Conservation (phyloP, 2,797 vertebrate genomes). For the Leptoclinus maculatus region DNA sequence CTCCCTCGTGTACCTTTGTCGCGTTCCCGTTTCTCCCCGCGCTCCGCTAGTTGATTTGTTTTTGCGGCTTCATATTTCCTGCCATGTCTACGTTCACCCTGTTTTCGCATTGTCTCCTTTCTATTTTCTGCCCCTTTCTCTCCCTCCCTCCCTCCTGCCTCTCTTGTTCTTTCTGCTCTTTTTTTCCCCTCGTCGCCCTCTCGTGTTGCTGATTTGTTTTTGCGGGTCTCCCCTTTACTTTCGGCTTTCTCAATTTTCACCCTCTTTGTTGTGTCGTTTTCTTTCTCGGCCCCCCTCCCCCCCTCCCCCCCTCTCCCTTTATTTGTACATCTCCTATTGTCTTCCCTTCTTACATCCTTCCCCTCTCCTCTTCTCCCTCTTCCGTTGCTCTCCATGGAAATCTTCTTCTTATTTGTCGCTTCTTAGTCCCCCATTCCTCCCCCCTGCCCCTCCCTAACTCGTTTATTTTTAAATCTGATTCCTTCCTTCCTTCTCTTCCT, state of each 20-base stretch:
- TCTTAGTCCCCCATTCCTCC: conserved; percentile 38
- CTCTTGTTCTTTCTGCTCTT: conserved; percentile 12
- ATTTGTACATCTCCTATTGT: conserved; percentile 37
- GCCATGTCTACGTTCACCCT: conserved; percentile 42
- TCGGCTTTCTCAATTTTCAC: conserved; percentile 29
- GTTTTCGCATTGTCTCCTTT: conserved; percentile 7
- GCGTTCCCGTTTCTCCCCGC: conserved; percentile 13
- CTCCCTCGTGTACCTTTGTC: conserved; percentile 29
- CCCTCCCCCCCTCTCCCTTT: conserved; percentile 16
- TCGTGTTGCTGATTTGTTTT: conserved; percentile 38
- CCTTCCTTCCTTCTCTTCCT: conserved; percentile 32
- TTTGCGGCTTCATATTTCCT: conserved; percentile 60
- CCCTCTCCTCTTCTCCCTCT: conserved; percentile 9
- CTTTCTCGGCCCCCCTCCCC: background rate
- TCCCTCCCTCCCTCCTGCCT: background rate
- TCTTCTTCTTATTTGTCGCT: conserved; percentile 63
- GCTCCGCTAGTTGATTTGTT: conserved; percentile 58
- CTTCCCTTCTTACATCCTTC: conserved; percentile 14
- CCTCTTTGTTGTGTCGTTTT: conserved; percentile 21
- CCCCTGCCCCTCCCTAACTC: conserved; percentile 37
- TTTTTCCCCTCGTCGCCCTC: conserved; percentile 6
- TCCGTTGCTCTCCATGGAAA: conserved; percentile 63
- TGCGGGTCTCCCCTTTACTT: conserved; percentile 10
- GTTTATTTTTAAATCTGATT: conserved; percentile 72
- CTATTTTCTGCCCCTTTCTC: conserved; percentile 25